These are phyloP conservation scores for Rhopalosiphum maidis DNA, from an alignment of 1,140 invertebrate species.

Conservation along the genomic window DNA sequence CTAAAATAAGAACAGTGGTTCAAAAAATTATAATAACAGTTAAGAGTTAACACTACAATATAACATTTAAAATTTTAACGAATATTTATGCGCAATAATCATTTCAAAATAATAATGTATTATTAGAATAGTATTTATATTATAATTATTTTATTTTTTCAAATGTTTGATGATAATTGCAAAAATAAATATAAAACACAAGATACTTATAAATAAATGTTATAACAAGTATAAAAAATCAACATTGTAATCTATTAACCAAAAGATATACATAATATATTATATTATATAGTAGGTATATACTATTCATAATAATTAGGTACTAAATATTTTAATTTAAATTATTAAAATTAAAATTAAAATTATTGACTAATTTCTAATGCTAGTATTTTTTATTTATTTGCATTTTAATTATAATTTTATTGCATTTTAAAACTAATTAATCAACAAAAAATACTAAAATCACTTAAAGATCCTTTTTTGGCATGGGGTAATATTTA, in stretches of 20 bases:
- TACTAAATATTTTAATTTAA: not conserved
- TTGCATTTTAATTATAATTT: no score
- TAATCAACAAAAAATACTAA: not conserved
- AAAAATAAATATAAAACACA: no score
- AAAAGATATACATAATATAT: no score
- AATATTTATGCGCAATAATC: not conserved
- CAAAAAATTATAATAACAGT: not conserved
- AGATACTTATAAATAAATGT: no score
- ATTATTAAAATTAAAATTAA: not conserved
- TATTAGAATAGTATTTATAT: not conserved
- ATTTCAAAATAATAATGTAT: not conserved
- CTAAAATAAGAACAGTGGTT: constrained; percentile 26
- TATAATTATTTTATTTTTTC: not conserved
- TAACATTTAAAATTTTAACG: not conserved
- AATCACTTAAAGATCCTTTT: not conserved
- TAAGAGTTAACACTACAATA: not conserved
- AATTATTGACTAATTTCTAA: not conserved
- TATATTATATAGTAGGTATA: no score
- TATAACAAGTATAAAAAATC: no score
- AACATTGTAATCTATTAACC: no score
- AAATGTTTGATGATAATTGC: not conserved
- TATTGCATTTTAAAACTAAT: not conserved
- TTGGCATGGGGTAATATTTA: not conserved
- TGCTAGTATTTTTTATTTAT: not conserved
- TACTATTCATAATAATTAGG: not conserved